phyloP scores from a whole-genome alignment of 2,797 vertebrate genomes.

The Chiroxiphia lanceolata region DNA sequence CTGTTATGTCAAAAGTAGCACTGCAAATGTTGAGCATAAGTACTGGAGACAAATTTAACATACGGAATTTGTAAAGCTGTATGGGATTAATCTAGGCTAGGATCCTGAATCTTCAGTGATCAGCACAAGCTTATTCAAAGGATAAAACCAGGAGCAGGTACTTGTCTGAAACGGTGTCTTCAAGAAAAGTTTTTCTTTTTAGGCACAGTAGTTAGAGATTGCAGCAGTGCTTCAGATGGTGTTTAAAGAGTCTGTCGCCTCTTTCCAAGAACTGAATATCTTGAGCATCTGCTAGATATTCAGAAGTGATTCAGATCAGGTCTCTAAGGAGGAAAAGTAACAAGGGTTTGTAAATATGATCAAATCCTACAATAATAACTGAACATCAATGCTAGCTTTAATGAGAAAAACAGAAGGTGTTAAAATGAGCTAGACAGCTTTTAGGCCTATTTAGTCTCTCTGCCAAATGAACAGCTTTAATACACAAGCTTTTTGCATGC shows the following conservation, averaged over 20 bases:
- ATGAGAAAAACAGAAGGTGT: constrained; percentile 26
- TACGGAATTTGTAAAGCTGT: neutral
- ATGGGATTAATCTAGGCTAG: neutral
- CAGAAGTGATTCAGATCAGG: neutral
- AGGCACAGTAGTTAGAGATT: neutral
- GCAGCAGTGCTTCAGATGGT: neutral
- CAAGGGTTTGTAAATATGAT: constrained; percentile 6
- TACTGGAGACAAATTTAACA: neutral
- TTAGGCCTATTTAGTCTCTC: neutral
- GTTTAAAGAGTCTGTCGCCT: neutral
- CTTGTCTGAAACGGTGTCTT: neutral
- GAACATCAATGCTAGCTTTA: constrained; percentile 24
- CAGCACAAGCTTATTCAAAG: neutral
- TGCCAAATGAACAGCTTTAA: constrained; percentile 39
- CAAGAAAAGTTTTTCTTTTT: neutral
- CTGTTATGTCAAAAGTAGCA: neutral
- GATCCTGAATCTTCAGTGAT: neutral
- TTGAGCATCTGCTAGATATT: neutral
- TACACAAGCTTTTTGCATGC: neutral
- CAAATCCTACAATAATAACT: constrained; percentile 2
- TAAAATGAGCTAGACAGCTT: constrained; percentile 40
- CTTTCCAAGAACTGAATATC: neutral
- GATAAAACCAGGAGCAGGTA: neutral
- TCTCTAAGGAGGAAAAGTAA: neutral
- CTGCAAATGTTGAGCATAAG: neutral